Conservation (phyloP, 2,797 vertebrate genomes). For the Danio tinwini region DNA sequence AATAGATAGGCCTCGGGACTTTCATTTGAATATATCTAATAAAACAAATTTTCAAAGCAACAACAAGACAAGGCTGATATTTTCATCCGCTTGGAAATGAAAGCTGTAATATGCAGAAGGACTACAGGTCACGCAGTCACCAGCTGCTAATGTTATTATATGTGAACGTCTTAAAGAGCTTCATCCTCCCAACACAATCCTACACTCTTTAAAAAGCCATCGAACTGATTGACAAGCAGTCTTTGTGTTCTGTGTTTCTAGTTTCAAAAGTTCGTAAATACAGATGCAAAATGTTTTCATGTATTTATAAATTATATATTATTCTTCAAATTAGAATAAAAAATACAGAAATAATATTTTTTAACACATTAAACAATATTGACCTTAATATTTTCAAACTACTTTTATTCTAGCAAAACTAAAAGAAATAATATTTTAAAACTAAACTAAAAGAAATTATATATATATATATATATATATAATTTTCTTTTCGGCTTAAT, state of each 20-base stretch:
- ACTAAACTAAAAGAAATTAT: too few relatives aligned
- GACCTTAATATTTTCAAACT: too few relatives aligned
- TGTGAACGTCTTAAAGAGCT: conserved; percentile 35
- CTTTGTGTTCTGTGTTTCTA: not conserved
- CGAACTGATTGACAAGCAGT: not conserved
- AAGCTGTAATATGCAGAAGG: conserved; percentile 46
- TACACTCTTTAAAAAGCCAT: not conserved
- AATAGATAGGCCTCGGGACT: conserved; percentile 45
- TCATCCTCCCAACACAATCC: not conserved
- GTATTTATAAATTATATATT: too few relatives aligned
- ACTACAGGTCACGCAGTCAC: conserved; percentile 42
- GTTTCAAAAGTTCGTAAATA: not conserved
- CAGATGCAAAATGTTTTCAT: too few relatives aligned
- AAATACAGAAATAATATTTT: too few relatives aligned
- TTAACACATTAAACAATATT: too few relatives aligned
- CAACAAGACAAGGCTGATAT: conserved; percentile 46
- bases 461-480: too few relatives aligned
- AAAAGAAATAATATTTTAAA: too few relatives aligned
- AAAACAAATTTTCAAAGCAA: conserved; percentile 39
- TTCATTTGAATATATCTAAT: conserved; percentile 53
- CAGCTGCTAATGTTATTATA: conserved; percentile 27
- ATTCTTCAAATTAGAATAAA: too few relatives aligned
- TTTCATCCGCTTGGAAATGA: conserved; percentile 34
- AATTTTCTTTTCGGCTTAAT: too few relatives aligned
- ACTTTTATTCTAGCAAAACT: too few relatives aligned